Conservation (phyloP, 2,113 vertebrate species). For the Pachycephala philippinensis region DNA sequence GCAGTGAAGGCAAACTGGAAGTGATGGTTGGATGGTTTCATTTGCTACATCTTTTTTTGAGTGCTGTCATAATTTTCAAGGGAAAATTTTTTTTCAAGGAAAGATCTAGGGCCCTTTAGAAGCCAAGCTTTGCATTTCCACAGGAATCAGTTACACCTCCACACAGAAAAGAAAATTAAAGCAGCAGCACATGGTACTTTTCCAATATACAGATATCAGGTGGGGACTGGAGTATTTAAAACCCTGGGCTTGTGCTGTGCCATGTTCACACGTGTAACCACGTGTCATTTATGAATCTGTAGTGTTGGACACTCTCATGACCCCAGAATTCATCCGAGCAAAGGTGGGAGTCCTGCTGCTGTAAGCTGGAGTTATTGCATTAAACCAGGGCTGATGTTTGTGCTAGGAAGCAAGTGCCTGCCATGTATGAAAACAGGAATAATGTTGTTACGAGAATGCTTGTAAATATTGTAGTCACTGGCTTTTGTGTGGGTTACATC, state of each 20-base stretch:
- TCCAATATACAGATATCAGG: not conserved
- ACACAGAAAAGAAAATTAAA: not conserved
- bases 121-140: not conserved
- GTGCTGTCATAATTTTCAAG: not conserved
- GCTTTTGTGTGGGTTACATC: conserved; percentile 58
- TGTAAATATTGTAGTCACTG: conserved; percentile 69
- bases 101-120: not conserved
- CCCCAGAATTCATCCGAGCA: not conserved
- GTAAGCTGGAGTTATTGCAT: not conserved
- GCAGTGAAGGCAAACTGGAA: not conserved
- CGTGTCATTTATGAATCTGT: not conserved
- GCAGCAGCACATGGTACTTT: not conserved
- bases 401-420: conserved; percentile 25
- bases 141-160: not conserved
- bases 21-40: not conserved
- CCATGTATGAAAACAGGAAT: conserved; percentile 58
- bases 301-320: not conserved
- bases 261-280: accelerated
- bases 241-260: not conserved
- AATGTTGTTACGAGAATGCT: conserved; percentile 41
- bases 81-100: not conserved
- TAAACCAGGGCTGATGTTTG: conserved; percentile 22
- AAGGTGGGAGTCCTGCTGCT: conserved; percentile 29
- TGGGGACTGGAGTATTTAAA: not conserved
- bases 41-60: not conserved